Base-by-base conservation (phyloP, 2,797 vertebrate genomes). In the Zenarchopterus dispar region DNA sequence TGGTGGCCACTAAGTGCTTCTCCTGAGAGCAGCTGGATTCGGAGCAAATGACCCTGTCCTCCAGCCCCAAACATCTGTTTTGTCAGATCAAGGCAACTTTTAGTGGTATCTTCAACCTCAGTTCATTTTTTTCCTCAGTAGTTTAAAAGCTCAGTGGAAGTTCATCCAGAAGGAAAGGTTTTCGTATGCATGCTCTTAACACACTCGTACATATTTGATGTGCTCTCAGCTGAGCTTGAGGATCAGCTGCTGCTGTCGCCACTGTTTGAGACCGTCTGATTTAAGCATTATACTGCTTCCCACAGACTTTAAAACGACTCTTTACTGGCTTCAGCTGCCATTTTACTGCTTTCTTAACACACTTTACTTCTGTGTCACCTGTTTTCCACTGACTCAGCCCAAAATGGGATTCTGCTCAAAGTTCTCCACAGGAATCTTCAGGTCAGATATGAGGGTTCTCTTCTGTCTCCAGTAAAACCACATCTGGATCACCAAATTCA, bases 61-160 rank as follows among this genome's bases (percentile, higher is more conserved):
- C 28, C 2, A 8, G 67, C 63, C 43, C 54, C 39, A 73, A 82
- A 69, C 78, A 79, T 65, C 62, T 78, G 75, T 45, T 6, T n/a
- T 33, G 43, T 59, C 57, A 41, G 21, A 3, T 62, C 55, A 45
- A 10, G 18, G 44, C 21, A 52, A 52, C 23, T 73, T 26, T 8
- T 28, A 28, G 28, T 28, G 2, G 13, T 39, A 49, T 50, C 47
- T 50, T 41, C 8, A 50, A 26, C 6, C 16, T 17, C 17, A 31
- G 26, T 45, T 44, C 26, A 43, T 6, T 28, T 31, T 33, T 47
- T 15, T 47, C 39, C 24, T 16, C 7, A 23, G 10, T 28, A 11
- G 9, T 22, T 52, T 33, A 51, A 55, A 51, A 57, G 17, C 48
- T 49, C 0, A 46, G 33, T 6, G 0, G 51, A 41, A 67, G 49